These are phyloP conservation scores for Pectinophora gossypiella DNA, from an alignment of 1,140 invertebrate genomes.

Conservation along the genomic window DNA sequence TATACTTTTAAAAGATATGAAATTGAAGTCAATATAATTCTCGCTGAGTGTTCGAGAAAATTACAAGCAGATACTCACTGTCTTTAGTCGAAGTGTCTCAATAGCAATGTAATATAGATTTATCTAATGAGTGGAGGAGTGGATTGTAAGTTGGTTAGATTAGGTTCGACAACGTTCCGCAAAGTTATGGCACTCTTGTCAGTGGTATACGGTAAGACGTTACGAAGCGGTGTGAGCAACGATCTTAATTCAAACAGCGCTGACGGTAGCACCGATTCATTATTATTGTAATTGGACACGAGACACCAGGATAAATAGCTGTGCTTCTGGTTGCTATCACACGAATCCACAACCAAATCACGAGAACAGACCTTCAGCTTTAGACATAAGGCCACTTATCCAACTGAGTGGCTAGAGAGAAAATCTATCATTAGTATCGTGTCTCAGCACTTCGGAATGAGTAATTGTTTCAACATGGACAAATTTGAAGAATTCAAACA, in stretches of 20 bases:
- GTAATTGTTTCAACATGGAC: constrained; percentile 14
- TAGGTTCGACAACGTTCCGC: no score
- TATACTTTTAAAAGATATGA: no score
- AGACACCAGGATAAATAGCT: constrained; percentile 26
- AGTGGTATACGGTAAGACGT: no score
- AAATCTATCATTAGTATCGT: constrained; percentile 6
- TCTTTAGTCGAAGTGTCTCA: no score
- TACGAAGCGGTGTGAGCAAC: not conserved
- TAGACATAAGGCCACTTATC: not conserved
- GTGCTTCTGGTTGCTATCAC: constrained; percentile 14
- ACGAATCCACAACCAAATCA: not conserved
- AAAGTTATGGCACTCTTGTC: no score
- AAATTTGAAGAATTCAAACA: constrained; percentile 10
- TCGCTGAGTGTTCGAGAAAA: no score
- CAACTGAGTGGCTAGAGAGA: not conserved
- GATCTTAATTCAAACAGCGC: constrained; percentile 11
- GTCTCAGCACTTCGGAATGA: constrained; percentile 8
- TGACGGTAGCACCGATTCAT: constrained; percentile 25
- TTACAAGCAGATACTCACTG: no score
- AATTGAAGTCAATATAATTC: no score
- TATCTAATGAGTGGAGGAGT: no score
- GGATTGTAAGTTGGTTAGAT: no score
- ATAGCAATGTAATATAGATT: no score
- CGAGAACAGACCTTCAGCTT: not conserved
- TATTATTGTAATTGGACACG: constrained; percentile 36